Base-by-base conservation (phyloP, 2,113 vertebrate genomes). In the Paraplagusia blochii region DNA sequence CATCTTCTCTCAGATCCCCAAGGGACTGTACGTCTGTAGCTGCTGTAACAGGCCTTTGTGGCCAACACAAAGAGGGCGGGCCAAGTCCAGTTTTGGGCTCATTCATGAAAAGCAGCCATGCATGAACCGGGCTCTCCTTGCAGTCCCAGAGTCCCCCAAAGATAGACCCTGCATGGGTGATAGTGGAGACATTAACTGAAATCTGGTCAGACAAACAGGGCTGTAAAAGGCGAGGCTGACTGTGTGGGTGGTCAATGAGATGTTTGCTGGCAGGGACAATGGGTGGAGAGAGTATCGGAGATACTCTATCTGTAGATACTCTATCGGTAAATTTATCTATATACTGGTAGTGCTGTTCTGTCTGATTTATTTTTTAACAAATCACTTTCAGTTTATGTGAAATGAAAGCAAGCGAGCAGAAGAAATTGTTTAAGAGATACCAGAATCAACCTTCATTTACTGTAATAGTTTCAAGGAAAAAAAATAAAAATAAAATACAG, bases 41-140 rank as follows among this genome's bases (percentile, higher is more conserved):
- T 67, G 64, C 73, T 86, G 78, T 85, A 69, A 80, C 69, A 78
- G 81, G 33, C 81, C 76, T 82, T 90, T 90, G 85, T 89, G 49
- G 57, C 13, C 0, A 57, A 60, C 65, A 88, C 81, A 90, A 85
- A 86, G 71, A 69, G 55, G 64, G 79, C 0, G 49, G 78, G 78
- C 85, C 79, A 80, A 73, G 74, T 79, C 71, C 66, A 79, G 77
- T 73, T 82, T 68, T 63, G 39, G 44, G 17, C 60, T 74, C 73
- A 82, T 90, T 90, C 78, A 87, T 68, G 12, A 66, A 63, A 74
- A 49, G 52, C 82, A 84, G 15, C 11, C 49, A 60, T 47, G 85
- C 78, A 3, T 87, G 59, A 82, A 79, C 66, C 22, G 35, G 70
- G 71, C 75, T 81, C 74, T 81, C 67, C 80, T 69, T 71, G 63